These are phyloP conservation scores for Euproctis similis DNA, from an alignment of 2,888 invertebrate species.

Conservation along the genomic window DNA sequence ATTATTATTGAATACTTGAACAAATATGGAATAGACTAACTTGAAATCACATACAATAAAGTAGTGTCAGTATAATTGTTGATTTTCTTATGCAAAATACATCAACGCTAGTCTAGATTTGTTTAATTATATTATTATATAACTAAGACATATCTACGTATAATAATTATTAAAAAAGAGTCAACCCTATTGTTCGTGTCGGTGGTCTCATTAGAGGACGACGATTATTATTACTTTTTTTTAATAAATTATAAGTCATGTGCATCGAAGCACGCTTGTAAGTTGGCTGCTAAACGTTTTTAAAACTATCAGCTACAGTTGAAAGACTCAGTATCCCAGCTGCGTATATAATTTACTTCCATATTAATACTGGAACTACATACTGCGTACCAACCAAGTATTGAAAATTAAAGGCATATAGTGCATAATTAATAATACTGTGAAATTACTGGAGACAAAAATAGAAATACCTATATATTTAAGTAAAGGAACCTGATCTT, in stretches of 20 bases:
- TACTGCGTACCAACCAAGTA: conserved; percentile 7
- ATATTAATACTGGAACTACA: conserved; percentile 7
- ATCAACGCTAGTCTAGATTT: too few relatives aligned
- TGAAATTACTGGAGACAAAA: too few relatives aligned
- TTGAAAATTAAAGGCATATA: conserved; percentile 25
- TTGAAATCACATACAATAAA: too few relatives aligned
- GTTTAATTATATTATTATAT: neutral
- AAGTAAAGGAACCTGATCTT: too few relatives aligned
- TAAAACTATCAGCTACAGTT: conserved; percentile 40
- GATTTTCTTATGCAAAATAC: too few relatives aligned
- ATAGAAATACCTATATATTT: too few relatives aligned
- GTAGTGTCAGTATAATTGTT: too few relatives aligned
- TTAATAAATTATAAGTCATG: conserved; percentile 43
- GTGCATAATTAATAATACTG: too few relatives aligned
- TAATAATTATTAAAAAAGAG: conserved; percentile 3
- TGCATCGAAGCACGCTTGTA: conserved; percentile 26
- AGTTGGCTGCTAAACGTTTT: conserved; percentile 32
- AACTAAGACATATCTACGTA: neutral
- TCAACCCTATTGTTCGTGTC: conserved; percentile 31
- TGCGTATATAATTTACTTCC: conserved; percentile 7
- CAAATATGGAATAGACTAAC: too few relatives aligned
- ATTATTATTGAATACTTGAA: too few relatives aligned
- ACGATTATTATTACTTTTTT: conserved; percentile 38
- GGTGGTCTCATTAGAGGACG: conserved; percentile 64
- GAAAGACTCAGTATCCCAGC: conserved; percentile 24